Conservation (phyloP, 2,888 invertebrate genomes). For the Hemicrepidius hirtus region DNA sequence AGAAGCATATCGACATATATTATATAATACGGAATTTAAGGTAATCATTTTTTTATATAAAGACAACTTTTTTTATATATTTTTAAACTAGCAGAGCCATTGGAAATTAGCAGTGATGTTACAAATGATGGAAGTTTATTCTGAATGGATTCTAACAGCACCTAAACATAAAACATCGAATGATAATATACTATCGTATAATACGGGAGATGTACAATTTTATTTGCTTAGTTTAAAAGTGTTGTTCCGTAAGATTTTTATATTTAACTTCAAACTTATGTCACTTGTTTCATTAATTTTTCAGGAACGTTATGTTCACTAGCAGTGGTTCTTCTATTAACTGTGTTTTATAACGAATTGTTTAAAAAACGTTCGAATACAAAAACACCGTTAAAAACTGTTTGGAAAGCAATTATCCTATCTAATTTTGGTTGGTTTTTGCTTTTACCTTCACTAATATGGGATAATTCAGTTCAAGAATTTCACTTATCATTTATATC, state of each 20-base stretch:
- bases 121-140: constrained; percentile 87
- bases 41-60: constrained; percentile 68
- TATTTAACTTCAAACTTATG: no score
- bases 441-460: constrained; percentile 78
- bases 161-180: constrained; percentile 57
- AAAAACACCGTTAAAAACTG: constrained; percentile 58
- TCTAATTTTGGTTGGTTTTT: constrained; percentile 77
- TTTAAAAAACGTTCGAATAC: constrained; percentile 42
- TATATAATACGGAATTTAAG: constrained; percentile 87
- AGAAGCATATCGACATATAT: constrained; percentile 88
- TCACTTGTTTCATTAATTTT: constrained; percentile 53
- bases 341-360: constrained; percentile 58
- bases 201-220: constrained; percentile 65
- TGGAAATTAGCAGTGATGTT: constrained; percentile 86
- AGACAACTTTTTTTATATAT: no score
- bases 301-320: constrained; percentile 64
- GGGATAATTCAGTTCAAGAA: constrained; percentile 72
- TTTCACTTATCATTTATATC: constrained; percentile 78
- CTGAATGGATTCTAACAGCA: constrained; percentile 75
- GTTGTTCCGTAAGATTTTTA: constrained; percentile 62
- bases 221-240: constrained; percentile 64
- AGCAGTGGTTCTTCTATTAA: constrained; percentile 61
- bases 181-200: constrained; percentile 59
- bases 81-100: constrained; percentile 60
- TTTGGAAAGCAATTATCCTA: constrained; percentile 77